phyloP scores from a whole-genome alignment of 2,888 invertebrate species.

The Tortricodes alternella region DNA sequence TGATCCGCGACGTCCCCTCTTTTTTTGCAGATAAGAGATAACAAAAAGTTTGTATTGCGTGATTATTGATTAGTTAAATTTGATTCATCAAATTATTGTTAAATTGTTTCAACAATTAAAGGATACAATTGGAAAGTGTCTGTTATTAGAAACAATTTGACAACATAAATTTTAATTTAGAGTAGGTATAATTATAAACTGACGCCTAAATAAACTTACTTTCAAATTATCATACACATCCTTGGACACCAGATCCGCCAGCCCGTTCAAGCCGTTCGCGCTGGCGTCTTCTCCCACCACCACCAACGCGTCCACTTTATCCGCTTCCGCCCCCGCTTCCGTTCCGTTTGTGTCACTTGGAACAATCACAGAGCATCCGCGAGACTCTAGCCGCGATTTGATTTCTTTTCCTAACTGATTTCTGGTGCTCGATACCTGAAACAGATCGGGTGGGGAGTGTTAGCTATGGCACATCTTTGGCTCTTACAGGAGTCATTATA shows the following conservation, averaged over 20 bases:
- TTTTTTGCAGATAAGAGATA: too few relatives aligned
- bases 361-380: conserved; percentile 55
- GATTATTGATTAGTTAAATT: too few relatives aligned
- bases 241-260: conserved; percentile 57
- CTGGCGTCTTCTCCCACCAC: conserved; percentile 61
- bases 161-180: not conserved
- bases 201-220: conserved; percentile 43
- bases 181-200: not conserved
- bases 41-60: too few relatives aligned
- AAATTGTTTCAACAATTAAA: too few relatives aligned
- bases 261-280: conserved; percentile 51
- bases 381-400: conserved; percentile 51
- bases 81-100: too few relatives aligned
- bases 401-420: conserved; percentile 59
- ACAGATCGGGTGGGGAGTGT: conserved; percentile 30
- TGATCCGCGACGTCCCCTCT: too few relatives aligned
- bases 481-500: too few relatives aligned
- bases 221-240: conserved; percentile 69
- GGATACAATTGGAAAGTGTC: too few relatives aligned
- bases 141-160: too few relatives aligned
- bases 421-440: conserved; percentile 63
- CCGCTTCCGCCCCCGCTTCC: conserved; percentile 30
- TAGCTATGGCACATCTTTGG: too few relatives aligned
- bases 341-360: conserved; percentile 41
- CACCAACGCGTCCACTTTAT: conserved; percentile 60